Base-by-base conservation (phyloP, 2,797 vertebrate genomes). In the Galaxias olidus region DNA sequence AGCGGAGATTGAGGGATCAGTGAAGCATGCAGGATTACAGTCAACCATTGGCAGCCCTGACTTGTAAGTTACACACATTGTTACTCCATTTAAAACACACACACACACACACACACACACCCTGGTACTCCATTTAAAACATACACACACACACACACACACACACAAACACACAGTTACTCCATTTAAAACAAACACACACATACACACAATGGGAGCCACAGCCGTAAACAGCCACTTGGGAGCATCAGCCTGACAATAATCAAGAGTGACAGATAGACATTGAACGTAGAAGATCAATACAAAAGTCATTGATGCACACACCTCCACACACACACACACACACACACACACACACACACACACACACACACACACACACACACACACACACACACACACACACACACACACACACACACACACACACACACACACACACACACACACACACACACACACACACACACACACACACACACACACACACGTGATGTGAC, bases 21-120 rank as follows among this genome's bases (percentile, higher is more conserved):
- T 50, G 61, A 66, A 65, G 54, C 61, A 52, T 70, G 50, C 68
- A 71, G 58, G 70, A 72, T 69, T 66, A 66, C 45, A 72, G 57
- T 46, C 47, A 15, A 49, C 18, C 42, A 62, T 45, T 47, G 42
- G 48, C 30, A 30, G 30, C 30, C 30, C 30, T 30, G 30, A 30
- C 3, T 30, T 30, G n/a, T n/a, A n/a, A n/a, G n/a, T n/a, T n/a
- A n/a, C n/a, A 30, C 30, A 30, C 6, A 6, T 6, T 30, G 30
- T 30, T 30, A 30, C 30, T 30, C 30, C 30, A 30, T 30, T 30
- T 30, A 30, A 30, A 30, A 30, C 30, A 30, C 30, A 30, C 30
- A 30, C 30, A 30, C 30, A 30, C 30, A 30, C 30, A 30, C 30
- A 30, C 30, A 30, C 30, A 30, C 30, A 30, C 30, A 30, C 30